phyloP scores from a whole-genome alignment of 2,113 vertebrate species.

The Aviceda subcristata region DNA sequence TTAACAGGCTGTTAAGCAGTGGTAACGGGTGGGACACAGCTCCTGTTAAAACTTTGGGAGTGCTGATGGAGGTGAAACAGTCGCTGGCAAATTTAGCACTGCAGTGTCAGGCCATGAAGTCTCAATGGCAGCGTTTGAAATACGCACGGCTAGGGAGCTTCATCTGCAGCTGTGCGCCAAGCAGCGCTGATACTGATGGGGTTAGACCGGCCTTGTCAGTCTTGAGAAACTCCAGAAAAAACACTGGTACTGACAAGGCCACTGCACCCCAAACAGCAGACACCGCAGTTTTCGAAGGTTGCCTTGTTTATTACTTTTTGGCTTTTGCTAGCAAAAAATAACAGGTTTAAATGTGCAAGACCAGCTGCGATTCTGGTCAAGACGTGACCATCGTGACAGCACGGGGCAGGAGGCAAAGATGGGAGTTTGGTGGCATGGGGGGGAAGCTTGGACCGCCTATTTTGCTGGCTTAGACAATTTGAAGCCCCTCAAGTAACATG shows the following conservation, averaged over 20 bases:
- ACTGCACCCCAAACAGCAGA: not conserved
- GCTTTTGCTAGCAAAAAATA: not conserved
- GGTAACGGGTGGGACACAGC: not conserved
- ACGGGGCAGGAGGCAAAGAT: not conserved
- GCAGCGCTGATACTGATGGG: not conserved
- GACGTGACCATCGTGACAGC: not conserved
- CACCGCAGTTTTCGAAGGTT: not conserved
- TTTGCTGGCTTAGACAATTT: not conserved
- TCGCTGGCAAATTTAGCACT: not conserved
- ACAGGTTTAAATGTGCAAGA: not conserved
- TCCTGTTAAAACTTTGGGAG: not conserved
- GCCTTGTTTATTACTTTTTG: not conserved
- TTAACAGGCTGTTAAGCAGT: not conserved
- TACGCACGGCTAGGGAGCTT: not conserved
- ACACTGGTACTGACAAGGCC: not conserved
- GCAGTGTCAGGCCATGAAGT: not conserved
- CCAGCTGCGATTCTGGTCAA: not conserved
- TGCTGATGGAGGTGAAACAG: not conserved
- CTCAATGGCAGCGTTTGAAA: not conserved
- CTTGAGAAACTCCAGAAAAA: not conserved
- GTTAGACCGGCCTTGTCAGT: not conserved
- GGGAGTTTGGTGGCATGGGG: rapidly evolving
- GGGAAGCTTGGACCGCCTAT: not conserved
- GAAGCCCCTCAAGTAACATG: rapidly evolving
- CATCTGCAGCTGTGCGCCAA: not conserved